Conservation (phyloP, 1,140 invertebrate species). For the Heliconius melpomene region DNA sequence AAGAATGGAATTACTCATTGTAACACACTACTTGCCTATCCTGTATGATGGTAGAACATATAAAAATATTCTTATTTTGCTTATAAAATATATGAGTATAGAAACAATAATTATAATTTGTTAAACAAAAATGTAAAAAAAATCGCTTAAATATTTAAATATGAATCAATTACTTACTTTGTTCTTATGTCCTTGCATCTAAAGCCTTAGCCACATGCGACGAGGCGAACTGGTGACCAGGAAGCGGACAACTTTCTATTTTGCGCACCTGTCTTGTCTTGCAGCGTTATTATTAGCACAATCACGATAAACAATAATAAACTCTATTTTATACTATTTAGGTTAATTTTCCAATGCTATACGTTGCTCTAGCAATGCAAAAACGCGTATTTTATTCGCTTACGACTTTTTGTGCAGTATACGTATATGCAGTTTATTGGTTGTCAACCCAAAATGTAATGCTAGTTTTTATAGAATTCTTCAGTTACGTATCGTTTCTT, state of each 20-base stretch:
- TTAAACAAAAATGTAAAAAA: neutral
- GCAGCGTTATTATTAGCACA: constrained; percentile 54
- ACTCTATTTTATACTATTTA: constrained; percentile 41
- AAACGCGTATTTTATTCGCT: constrained; percentile 35
- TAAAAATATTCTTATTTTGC: too few species aligned
- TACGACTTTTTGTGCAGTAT: constrained; percentile 21
- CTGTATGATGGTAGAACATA: too few species aligned
- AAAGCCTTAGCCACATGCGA: constrained; percentile 57
- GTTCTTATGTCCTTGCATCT: constrained; percentile 57
- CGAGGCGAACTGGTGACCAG: constrained; percentile 72
- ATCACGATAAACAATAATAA: constrained; percentile 42
- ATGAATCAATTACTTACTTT: constrained; percentile 15
- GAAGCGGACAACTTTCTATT: constrained; percentile 81
- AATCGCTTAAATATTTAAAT: neutral
- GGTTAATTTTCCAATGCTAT: constrained; percentile 41
- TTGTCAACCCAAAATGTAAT: constrained; percentile 4
- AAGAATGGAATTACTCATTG: too few species aligned
- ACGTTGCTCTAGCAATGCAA: constrained; percentile 36
- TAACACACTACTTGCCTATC: too few species aligned
- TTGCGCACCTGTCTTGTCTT: constrained; percentile 75
- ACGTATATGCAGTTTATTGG: constrained; percentile 14
- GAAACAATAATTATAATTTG: neutral
- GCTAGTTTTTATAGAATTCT: constrained; percentile 6
- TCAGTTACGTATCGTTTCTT: neutral
- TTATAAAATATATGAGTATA: neutral